Evolutionary conservation across 2,113 vertebrate species (phyloP), one percentile per base, ranked within the genome.

Genomic region (Machaerirhynchus nigripectus): DNA sequence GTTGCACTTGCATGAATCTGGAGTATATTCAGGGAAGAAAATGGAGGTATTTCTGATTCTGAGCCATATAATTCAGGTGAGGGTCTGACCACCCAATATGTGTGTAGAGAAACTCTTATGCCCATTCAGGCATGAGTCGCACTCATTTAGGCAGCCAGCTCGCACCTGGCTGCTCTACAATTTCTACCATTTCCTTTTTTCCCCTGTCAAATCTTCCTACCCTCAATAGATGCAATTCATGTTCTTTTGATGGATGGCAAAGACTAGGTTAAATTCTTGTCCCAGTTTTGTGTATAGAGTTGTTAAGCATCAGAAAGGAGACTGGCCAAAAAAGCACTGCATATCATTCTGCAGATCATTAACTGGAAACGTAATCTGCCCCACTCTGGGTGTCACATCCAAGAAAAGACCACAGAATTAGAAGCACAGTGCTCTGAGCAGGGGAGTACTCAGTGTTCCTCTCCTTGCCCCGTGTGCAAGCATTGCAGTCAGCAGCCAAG

Each of bases 361-460:
- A 97, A 90, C 63, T n/a, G 35, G 93, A 90, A 96, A 96, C 2
- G 10, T 39, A 85, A 96, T 93, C 84, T 91, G 68, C 56, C n/a
- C 47, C 53, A 15, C 47, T 88, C 52, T 59, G 84, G 63, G 90
- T 94, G 78, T 86, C 82, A 93, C 71, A 88, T 94, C 52, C 93
- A 96, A 95, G 90, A 88, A 94, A 83, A 94, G 78, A 94, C 85
- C 95, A 93, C 79, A 94, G 71, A 88, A 90, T 56, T 31, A 90
- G 71, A 52, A 93, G 39, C 1, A 9, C 53, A 63, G 77, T 26
- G 73, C 63, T 91, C 70, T 61, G 78, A 93, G 47, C 37, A 42
- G 37, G n/a, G 37, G 39, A 89, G 74, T 19, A 39, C 78, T 90
- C 10, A 0, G 24, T 59, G 50, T 74, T 94, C 74, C 55, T 91